phyloP scores from a whole-genome alignment of 1,140 invertebrate genomes.

The Trinorchestia longiramus region DNA sequence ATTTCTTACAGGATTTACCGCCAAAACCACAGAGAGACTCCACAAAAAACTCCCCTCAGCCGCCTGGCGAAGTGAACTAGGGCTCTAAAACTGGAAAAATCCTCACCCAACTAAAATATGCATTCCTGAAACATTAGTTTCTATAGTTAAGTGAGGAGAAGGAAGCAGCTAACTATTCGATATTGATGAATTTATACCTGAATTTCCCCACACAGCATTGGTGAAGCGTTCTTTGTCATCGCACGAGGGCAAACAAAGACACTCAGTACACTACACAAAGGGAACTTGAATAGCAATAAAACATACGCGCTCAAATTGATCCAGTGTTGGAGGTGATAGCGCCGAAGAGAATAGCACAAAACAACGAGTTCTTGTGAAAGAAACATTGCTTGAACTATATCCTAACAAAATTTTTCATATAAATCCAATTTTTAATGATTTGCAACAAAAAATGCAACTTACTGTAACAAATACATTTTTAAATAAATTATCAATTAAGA shows the following conservation, averaged over 20 bases:
- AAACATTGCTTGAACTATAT: too few species aligned
- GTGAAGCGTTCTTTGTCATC: background rate
- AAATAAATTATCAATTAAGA: too few species aligned
- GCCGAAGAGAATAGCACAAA: background rate
- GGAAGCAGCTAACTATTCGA: background rate
- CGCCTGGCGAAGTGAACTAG: background rate
- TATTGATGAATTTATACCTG: background rate
- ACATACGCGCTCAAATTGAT: background rate
- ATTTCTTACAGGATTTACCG: too few species aligned
- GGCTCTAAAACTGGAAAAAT: background rate
- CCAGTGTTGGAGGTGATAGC: background rate
- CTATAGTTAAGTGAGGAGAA: background rate
- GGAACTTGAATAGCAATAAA: background rate
- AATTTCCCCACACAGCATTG: background rate
- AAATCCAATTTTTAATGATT: too few species aligned
- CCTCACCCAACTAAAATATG: background rate
- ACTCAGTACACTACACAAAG: background rate
- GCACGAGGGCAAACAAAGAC: background rate
- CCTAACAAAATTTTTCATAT: too few species aligned
- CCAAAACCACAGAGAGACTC: too few species aligned
- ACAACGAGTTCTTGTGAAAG: background rate
- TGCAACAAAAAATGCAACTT: too few species aligned
- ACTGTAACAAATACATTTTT: too few species aligned
- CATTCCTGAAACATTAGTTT: background rate
- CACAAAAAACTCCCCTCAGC: too few species aligned